phyloP scores from a whole-genome alignment of 2,888 invertebrate genomes.

The Hetaerina titia region DNA sequence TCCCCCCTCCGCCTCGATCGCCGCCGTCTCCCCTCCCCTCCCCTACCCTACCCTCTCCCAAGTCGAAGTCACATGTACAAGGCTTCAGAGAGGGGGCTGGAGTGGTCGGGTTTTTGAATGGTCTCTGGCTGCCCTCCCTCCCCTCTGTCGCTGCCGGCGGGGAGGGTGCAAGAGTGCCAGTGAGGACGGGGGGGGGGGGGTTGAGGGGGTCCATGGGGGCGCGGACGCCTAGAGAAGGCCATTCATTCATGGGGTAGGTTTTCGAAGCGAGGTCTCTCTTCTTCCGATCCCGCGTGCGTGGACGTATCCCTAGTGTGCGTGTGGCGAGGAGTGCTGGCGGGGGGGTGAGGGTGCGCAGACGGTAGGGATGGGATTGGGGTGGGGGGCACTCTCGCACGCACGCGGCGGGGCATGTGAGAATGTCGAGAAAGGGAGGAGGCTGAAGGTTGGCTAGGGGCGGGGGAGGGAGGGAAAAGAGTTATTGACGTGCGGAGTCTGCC shows the following conservation, averaged over 20 bases:
- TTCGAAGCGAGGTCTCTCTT: background rate
- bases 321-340: too few species aligned
- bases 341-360: too few species aligned
- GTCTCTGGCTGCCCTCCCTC: background rate
- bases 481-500: background rate
- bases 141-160: background rate
- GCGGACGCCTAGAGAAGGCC: slow-evolving; percentile 45
- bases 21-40: background rate
- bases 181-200: background rate
- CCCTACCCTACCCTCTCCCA: slow-evolving; percentile 62
- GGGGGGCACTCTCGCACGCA: background rate
- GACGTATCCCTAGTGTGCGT: too few species aligned
- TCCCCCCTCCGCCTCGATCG: slow-evolving; percentile 17
- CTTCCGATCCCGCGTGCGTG: background rate
- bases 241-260: slow-evolving; percentile 52
- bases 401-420: background rate
- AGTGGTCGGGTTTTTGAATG: background rate
- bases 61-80: slow-evolving; percentile 47
- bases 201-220: background rate
- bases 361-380: too few species aligned
- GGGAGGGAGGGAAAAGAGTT: background rate
- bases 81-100: background rate
- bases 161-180: background rate
- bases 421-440: background rate
- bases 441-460: background rate